Base-by-base conservation (phyloP, 2,888 invertebrate species). In the Conomelus anceps region DNA sequence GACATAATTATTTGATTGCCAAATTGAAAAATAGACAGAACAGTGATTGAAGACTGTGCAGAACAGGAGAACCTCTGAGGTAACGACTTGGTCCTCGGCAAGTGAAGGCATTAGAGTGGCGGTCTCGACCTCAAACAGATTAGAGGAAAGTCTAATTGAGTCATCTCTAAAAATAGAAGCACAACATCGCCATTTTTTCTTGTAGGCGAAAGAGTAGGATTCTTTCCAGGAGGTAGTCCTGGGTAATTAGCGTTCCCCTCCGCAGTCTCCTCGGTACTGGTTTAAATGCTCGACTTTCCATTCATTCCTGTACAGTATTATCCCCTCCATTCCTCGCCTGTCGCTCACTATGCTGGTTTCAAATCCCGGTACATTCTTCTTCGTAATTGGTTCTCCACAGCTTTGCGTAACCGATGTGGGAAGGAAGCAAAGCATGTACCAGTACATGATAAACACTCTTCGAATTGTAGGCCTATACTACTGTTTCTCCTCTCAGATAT, bases 131-230 rank as follows among this genome's bases (percentile, higher is more conserved):
- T 34, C 34, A 34, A 34, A 9, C 34, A 63, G n/a, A 63, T 63
- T n/a, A 63, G 63, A 63, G n/a, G 63, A 63, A 63, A 63, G 63
- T 63, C 63, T n/a, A 24, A 86, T 86, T 86, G 29, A 86, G 86
- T 86, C 86, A 86, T 86, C 86, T 86, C 86, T 86, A 86, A 26
- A 86, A 86, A 86, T 86, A 86, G 86, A 86, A 86, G 24, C 86
- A 29, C 86, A 86, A 24, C 24, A 86, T 86, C 29, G 86, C 86
- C 86, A 26, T 86, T 24, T 29, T 86, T 86, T 86, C 86, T 86
- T 24, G 23, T 24, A 86, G 86, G 86, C 86, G 22, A 86, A 63
- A 63, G 63, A 63, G 63, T n/a, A 63, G 63, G 63, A 63, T 63
- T 63, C 63, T 63, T 63, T 63, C 63, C 63, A 63, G 63, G 63